Evolutionary conservation across 2,113 vertebrate genomes (phyloP).

Genomic region (Chaetura pelagica): DNA sequence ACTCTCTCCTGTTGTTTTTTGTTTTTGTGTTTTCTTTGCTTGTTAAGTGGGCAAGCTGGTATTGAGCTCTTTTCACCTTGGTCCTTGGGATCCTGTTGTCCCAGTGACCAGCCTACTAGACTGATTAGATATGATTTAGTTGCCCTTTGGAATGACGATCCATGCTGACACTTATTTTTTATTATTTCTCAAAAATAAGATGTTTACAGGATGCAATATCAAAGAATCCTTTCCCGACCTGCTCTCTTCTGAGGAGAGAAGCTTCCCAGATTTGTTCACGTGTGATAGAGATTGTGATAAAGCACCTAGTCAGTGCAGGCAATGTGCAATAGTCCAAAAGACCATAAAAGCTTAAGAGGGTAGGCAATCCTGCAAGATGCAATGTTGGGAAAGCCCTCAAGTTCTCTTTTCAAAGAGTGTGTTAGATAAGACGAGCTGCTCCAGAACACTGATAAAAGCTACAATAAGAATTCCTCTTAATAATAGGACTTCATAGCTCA

Average conservation of each 20-base stretch:
- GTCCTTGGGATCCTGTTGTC: not conserved
- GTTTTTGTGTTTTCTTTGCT: fast-evolving
- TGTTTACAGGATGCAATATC: not conserved
- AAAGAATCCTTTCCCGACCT: not conserved
- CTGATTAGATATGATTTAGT: not conserved
- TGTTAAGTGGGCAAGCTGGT: not conserved
- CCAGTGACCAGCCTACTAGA: not conserved
- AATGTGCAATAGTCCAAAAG: not conserved
- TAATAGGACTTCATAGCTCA: conserved; percentile 17
- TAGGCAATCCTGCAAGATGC: not conserved
- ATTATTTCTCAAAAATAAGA: not conserved
- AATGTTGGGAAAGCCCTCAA: conserved; percentile 5
- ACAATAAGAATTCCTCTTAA: not conserved
- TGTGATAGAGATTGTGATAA: not conserved
- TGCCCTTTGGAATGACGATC: not conserved
- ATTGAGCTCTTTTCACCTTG: not conserved
- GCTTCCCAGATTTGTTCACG: not conserved
- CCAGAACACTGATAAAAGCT: conserved; percentile 13
- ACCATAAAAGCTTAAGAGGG: not conserved
- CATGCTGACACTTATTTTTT: not conserved
- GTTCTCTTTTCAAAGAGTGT: not conserved
- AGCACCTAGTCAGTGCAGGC: not conserved
- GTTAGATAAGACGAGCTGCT: not conserved
- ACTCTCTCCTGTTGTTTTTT: not conserved
- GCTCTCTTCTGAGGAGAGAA: not conserved